These are phyloP conservation scores for Lamprologus sp. DNA, from an alignment of 2,113 vertebrate genomes.

Conservation along the genomic window DNA sequence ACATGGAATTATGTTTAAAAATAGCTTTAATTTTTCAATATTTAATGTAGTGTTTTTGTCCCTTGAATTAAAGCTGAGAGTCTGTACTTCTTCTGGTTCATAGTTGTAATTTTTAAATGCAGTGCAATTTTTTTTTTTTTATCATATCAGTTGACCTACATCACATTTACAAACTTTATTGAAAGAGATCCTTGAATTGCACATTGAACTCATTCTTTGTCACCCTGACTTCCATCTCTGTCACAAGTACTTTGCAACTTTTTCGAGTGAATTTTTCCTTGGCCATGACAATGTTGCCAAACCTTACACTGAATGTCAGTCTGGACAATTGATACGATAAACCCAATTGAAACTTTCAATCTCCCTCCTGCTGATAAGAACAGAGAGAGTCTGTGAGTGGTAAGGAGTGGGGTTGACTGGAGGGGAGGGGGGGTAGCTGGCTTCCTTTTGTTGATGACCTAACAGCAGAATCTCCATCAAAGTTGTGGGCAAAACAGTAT, in stretches of 20 bases:
- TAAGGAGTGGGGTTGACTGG: neutral
- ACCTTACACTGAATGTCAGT: conserved; percentile 41
- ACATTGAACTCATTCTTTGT: neutral
- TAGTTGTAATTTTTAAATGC: neutral
- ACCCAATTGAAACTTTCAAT: conserved; percentile 60
- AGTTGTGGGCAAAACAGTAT: conserved; percentile 33
- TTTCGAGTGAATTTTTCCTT: neutral
- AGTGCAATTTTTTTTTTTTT: neutral
- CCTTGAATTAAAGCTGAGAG: neutral
- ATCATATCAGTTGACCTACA: neutral
- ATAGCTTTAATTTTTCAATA: neutral
- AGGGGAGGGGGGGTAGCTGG: neutral
- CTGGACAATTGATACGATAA: conserved; percentile 58
- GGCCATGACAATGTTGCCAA: conserved; percentile 23
- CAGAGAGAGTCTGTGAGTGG: conserved; percentile 3
- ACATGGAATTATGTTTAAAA: neutral
- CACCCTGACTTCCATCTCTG: neutral
- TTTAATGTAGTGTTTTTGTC: neutral
- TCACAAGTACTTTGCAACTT: neutral
- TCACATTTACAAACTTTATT: neutral
- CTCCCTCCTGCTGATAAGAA: conserved; percentile 53
- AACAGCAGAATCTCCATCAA: conserved; percentile 49
- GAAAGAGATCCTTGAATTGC: neutral
- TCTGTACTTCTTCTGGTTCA: neutral
- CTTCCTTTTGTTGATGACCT: conserved; percentile 17